Evolutionary conservation across 2,888 invertebrate genomes (phyloP).

Genomic region (Apodemia mormo): DNA sequence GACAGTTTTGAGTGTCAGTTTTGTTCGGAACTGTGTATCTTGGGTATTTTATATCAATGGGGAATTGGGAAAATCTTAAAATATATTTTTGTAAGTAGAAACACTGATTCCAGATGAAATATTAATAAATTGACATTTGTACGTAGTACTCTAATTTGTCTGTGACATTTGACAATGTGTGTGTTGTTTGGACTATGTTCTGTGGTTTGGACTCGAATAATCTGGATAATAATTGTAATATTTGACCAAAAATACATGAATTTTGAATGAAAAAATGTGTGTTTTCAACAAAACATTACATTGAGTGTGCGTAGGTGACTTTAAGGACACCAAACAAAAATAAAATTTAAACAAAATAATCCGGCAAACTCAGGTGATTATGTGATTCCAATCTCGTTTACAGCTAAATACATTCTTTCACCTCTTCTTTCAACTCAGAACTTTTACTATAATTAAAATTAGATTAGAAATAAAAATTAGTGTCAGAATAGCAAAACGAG

Average conservation of each 20-base stretch:
- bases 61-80: neutral
- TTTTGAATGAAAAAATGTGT: conserved; percentile 70
- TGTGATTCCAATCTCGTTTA: neutral
- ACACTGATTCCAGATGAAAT: neutral
- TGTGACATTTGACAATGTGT: conserved; percentile 6
- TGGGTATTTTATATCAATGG: no score
- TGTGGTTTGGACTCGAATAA: conserved; percentile 42
- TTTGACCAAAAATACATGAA: conserved; percentile 64
- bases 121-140: conserved; percentile 6
- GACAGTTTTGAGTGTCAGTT: no score
- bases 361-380: conserved; percentile 23
- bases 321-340: conserved; percentile 33
- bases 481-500: neutral
- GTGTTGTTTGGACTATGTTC: conserved; percentile 28
- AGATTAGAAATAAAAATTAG: neutral
- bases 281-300: conserved; percentile 35
- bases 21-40: no score
- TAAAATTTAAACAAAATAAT: conserved; percentile 40
- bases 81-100: neutral
- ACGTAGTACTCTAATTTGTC: no score
- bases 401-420: neutral
- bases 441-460: neutral
- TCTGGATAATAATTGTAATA: conserved; percentile 54
- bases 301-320: conserved; percentile 40
- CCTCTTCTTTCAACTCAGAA: neutral